Conservation (phyloP, 1,140 invertebrate species). For the Spodoptera frugiperda region DNA sequence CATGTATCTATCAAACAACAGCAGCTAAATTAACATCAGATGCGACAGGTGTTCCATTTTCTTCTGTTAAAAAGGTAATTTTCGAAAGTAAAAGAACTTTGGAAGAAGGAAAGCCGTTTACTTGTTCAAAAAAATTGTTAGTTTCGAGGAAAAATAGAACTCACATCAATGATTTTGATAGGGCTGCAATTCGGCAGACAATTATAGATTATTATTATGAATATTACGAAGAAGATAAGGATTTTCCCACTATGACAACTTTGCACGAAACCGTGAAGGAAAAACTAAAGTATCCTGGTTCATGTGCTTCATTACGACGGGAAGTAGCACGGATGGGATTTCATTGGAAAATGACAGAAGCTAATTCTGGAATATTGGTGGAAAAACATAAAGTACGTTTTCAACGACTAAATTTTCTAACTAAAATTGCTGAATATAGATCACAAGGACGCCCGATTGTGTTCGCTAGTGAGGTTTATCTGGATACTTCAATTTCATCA, state of each 20-base stretch:
- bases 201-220: slow-evolving; percentile 7
- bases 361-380: neutral
- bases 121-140: neutral
- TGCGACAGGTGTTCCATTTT: neutral
- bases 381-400: slow-evolving; percentile 22
- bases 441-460: slow-evolving; percentile 11
- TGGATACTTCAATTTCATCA: neutral
- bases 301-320: neutral
- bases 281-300: slow-evolving; percentile 2
- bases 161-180: neutral
- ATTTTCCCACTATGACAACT: neutral
- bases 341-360: neutral
- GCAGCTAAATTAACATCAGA: neutral
- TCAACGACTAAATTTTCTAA: neutral
- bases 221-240: neutral
- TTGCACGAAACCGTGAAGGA: neutral
- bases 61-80: slow-evolving; percentile 1
- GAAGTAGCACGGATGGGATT: neutral
- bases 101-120: slow-evolving; percentile 5
- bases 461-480: neutral
- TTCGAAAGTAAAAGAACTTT: neutral
- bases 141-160: neutral
- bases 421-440: slow-evolving; percentile 15
- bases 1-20: neutral
- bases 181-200: neutral